Conservation (phyloP, 2,113 vertebrate species). For the Alligator mississippiensis region DNA sequence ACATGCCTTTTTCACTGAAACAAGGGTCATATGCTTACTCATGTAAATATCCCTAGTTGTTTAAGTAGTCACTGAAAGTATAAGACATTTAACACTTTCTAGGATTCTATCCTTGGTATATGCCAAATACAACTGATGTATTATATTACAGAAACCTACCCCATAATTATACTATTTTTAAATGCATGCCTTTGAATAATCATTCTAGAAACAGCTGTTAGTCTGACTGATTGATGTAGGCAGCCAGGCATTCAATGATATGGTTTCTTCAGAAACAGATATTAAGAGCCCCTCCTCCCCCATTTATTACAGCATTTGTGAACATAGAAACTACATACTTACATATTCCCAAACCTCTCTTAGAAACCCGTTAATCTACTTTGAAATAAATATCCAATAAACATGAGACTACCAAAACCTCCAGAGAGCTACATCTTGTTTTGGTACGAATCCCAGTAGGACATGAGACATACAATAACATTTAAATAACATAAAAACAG, state of each 20-base stretch:
- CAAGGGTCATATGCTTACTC: neutral
- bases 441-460: neutral
- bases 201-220: neutral
- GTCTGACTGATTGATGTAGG: neutral
- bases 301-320: neutral
- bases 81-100: neutral
- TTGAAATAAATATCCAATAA: neutral
- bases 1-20: neutral
- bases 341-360: neutral
- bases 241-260: rapidly evolving
- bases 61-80: neutral
- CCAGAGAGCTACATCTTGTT: neutral
- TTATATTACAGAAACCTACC: neutral
- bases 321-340: rapidly evolving
- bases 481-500: neutral
- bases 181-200: neutral
- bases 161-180: neutral
- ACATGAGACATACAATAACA: rapidly evolving
- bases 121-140: neutral
- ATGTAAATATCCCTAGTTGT: neutral
- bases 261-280: neutral
- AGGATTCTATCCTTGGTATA: neutral
- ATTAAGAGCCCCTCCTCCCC: neutral
- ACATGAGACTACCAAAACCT: neutral
- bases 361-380: neutral